Conservation (phyloP, 2,113 vertebrate species). For the Corvus hawaiiensis region DNA sequence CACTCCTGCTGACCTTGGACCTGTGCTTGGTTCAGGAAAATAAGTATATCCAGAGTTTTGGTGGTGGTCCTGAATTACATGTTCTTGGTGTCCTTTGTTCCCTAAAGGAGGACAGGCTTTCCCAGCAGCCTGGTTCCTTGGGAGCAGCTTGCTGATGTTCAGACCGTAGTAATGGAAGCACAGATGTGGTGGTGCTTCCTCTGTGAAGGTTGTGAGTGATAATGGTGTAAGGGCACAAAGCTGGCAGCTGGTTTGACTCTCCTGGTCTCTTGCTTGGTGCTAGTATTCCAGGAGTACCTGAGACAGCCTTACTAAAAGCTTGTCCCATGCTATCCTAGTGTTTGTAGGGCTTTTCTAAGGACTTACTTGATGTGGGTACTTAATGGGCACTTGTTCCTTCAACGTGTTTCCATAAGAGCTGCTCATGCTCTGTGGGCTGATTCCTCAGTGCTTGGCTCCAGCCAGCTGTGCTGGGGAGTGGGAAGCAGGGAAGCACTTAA, state of each 20-base stretch:
- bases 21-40: background rate
- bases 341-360: background rate
- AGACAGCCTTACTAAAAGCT: background rate
- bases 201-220: background rate
- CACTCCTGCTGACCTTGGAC: background rate
- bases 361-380: background rate
- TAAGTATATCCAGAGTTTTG: background rate
- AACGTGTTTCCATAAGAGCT: background rate
- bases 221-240: background rate
- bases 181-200: background rate
- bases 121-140: background rate
- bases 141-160: background rate
- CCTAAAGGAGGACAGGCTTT: background rate
- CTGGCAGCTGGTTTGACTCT: background rate
- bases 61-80: background rate
- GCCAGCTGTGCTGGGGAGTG: background rate
- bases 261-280: background rate
- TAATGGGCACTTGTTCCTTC: background rate
- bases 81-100: background rate
- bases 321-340: background rate
- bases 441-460: background rate
- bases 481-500: background rate
- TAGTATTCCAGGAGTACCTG: background rate
- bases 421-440: accelerated
- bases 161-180: background rate